Conservation (phyloP, 1,140 invertebrate genomes). For the Nylanderia fulva region DNA sequence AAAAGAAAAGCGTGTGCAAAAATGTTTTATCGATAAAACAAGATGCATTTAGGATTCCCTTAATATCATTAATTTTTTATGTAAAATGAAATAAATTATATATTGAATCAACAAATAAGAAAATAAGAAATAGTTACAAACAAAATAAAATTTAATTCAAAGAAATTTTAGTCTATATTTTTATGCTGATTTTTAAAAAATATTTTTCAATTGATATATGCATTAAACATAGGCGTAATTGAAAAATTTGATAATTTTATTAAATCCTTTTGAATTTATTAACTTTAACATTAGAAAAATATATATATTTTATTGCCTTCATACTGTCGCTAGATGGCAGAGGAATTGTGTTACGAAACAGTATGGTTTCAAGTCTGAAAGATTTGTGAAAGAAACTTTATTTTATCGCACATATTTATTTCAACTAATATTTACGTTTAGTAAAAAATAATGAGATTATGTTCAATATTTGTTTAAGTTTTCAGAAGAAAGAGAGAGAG, state of each 20-base stretch:
- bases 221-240: not conserved
- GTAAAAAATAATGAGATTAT: not conserved
- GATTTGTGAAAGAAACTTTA: not conserved
- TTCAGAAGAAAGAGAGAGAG: no score
- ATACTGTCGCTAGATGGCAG: constrained; percentile 14
- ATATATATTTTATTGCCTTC: not conserved
- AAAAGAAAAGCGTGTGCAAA: no score
- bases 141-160: no score
- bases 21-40: no score
- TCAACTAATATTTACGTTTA: not conserved
- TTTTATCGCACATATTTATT: not conserved
- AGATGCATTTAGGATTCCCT: no score
- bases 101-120: not conserved
- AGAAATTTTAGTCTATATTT: no score
- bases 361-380: not conserved
- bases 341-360: not conserved
- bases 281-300: not conserved
- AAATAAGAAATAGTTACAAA: no score
- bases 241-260: not conserved
- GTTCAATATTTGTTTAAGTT: not conserved
- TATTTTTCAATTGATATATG: not conserved
- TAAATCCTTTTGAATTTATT: not conserved
- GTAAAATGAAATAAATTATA: not conserved
- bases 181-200: not conserved
- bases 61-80: no score